phyloP scores from a whole-genome alignment of 23 tunicate genomes.

The Trididemnum miniatum region DNA sequence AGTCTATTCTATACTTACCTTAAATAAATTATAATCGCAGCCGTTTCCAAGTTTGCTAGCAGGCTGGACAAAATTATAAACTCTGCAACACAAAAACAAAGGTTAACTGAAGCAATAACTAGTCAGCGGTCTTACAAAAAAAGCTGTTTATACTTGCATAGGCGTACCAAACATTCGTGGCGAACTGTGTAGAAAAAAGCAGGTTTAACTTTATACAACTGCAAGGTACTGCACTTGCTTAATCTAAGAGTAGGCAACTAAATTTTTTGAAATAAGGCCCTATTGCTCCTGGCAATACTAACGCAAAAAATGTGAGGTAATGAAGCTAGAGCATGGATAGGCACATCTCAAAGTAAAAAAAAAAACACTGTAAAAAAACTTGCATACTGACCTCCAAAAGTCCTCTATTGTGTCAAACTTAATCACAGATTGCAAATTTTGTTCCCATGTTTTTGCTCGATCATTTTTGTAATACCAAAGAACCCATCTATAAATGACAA shows the following conservation, averaged over 20 bases:
- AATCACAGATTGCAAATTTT: constrained; percentile 3
- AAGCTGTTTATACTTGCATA: too few species aligned
- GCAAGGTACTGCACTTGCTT: too few species aligned
- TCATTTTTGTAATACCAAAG: constrained; percentile 26
- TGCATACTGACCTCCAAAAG: constrained; percentile 15
- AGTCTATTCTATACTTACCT: neutral
- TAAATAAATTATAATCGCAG: constrained; percentile 25
- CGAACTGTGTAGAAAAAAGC: too few species aligned
- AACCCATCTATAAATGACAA: constrained; percentile 25
- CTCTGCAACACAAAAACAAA: neutral
- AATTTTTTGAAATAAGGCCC: too few species aligned
- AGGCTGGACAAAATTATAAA: constrained; percentile 5
- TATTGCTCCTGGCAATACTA: too few species aligned
- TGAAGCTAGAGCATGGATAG: too few species aligned
- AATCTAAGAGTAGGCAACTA: too few species aligned
- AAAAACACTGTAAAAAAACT: neutral
- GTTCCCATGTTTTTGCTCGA: constrained; percentile 10
- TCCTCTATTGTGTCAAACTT: constrained; percentile 29
- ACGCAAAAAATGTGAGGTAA: too few species aligned
- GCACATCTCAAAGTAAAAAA: neutral
- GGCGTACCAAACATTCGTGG: too few species aligned
- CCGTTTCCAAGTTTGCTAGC: constrained; percentile 10
- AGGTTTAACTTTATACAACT: too few species aligned
- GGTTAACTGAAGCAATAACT: too few species aligned
- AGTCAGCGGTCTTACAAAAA: too few species aligned